A percentile compares a stretch with the other conserved stretches of the same genome.
phyloP scores from a whole-genome alignment of 2,888 invertebrate species.

The Cephus pulcher region DNA sequence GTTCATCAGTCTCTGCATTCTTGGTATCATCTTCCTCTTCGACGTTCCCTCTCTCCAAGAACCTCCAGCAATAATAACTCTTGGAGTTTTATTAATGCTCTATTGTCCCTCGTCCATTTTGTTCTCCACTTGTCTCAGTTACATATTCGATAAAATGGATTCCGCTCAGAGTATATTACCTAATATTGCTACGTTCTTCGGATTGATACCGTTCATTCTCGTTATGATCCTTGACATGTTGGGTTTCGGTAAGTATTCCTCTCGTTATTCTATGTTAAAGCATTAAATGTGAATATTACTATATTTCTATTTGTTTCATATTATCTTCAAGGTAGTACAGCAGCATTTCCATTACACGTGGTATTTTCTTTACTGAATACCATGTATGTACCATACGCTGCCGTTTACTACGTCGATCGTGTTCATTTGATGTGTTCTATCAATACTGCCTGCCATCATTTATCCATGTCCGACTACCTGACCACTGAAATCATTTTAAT shows the following conservation, averaged over 20 bases:
- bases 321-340: constrained; percentile 72
- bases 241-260: constrained; percentile 72
- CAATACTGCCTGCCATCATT: constrained; percentile 75
- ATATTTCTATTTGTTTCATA: constrained; percentile 12
- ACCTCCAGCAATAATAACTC: constrained; percentile 76
- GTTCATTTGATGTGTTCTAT: constrained; percentile 80
- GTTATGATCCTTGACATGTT: constrained; percentile 80
- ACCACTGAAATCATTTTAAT: constrained; percentile 79
- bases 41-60: constrained; percentile 78
- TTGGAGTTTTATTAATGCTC: constrained; percentile 75
- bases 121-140: constrained; percentile 81
- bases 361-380: constrained; percentile 81
- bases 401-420: constrained; percentile 84
- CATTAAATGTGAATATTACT: constrained; percentile 21
- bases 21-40: constrained; percentile 74
- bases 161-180: constrained; percentile 85
- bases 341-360: constrained; percentile 77
- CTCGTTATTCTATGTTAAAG: constrained; percentile 6
- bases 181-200: constrained; percentile 80
- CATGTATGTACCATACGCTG: constrained; percentile 86
- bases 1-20: constrained; percentile 74
- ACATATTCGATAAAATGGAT: constrained; percentile 85
- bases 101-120: constrained; percentile 83
- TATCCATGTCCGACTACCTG: constrained; percentile 76
- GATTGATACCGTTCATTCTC: constrained; percentile 80